phyloP scores from a whole-genome alignment of 2,113 vertebrate species.

The Bombycilla garrulus region DNA sequence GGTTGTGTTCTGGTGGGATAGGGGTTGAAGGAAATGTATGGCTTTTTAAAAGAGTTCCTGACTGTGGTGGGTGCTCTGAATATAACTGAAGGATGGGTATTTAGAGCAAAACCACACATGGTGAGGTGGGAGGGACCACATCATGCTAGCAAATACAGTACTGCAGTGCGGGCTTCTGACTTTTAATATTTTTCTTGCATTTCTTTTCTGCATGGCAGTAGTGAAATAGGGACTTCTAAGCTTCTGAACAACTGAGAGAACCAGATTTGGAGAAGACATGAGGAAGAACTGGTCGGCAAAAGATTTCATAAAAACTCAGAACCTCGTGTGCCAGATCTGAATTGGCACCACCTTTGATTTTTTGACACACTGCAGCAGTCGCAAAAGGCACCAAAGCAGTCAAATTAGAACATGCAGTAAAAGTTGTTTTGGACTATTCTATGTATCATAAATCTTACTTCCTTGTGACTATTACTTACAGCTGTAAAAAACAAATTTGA shows the following conservation, averaged over 20 bases:
- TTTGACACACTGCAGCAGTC: constrained; percentile 71
- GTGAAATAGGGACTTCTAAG: constrained; percentile 80
- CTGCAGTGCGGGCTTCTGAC: constrained; percentile 65
- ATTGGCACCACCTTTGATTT: constrained; percentile 74
- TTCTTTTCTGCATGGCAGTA: constrained; percentile 82
- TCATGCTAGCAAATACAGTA: constrained; percentile 63
- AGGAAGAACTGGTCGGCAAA: constrained; percentile 76
- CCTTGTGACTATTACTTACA: constrained; percentile 48
- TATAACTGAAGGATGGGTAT: constrained; percentile 9
- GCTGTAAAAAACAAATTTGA: constrained; percentile 46
- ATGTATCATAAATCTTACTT: constrained; percentile 19
- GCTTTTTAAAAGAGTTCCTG: constrained; percentile 1
- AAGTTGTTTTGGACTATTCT: constrained; percentile 69
- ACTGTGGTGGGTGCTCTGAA: neutral
- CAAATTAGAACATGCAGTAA: constrained; percentile 70
- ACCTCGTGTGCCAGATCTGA: constrained; percentile 72
- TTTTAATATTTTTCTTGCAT: constrained; percentile 80
- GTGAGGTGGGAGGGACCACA: constrained; percentile 59
- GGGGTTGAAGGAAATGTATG: neutral
- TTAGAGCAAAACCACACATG: constrained; percentile 14
- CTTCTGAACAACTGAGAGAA: constrained; percentile 78
- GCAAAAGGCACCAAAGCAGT: constrained; percentile 71
- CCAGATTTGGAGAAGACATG: constrained; percentile 78
- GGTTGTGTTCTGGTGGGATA: neutral
- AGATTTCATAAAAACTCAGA: constrained; percentile 78